These are phyloP conservation scores for Protaetia brevitarsis DNA, from an alignment of 1,140 invertebrate genomes.

Conservation along the genomic window DNA sequence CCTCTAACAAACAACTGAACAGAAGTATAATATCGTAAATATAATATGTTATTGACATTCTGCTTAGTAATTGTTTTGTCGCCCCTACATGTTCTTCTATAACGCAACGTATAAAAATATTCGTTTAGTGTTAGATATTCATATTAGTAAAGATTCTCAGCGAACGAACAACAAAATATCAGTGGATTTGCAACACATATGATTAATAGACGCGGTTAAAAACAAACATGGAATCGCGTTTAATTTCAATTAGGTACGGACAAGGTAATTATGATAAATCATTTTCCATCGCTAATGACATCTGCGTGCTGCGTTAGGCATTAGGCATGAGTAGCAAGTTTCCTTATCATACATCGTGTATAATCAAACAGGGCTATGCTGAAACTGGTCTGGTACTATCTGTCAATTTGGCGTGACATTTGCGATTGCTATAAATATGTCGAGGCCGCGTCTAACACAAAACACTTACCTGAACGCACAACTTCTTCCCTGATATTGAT, in stretches of 20 bases:
- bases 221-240: background rate
- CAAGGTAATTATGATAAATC: constrained; percentile 10
- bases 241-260: constrained; percentile 4
- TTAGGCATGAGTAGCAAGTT: background rate
- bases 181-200: background rate
- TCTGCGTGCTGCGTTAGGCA: background rate
- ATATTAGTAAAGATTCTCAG: too few relatives aligned
- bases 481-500: background rate
- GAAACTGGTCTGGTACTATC: background rate
- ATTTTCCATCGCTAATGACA: background rate
- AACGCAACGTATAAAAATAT: too few relatives aligned
- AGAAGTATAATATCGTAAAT: too few relatives aligned
- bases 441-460: too few relatives aligned
- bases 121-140: too few relatives aligned
- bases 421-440: background rate
- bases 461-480: background rate
- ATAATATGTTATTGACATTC: too few relatives aligned
- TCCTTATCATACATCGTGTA: background rate
- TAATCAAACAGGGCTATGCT: background rate
- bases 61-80: too few relatives aligned
- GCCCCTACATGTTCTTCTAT: too few relatives aligned
- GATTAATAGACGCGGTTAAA: constrained; percentile 8
- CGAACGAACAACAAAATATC: too few relatives aligned
- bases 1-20: too few relatives aligned
- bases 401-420: background rate